phyloP scores from a whole-genome alignment of 2,797 vertebrate species.

The Limnodromus scolopaceus region DNA sequence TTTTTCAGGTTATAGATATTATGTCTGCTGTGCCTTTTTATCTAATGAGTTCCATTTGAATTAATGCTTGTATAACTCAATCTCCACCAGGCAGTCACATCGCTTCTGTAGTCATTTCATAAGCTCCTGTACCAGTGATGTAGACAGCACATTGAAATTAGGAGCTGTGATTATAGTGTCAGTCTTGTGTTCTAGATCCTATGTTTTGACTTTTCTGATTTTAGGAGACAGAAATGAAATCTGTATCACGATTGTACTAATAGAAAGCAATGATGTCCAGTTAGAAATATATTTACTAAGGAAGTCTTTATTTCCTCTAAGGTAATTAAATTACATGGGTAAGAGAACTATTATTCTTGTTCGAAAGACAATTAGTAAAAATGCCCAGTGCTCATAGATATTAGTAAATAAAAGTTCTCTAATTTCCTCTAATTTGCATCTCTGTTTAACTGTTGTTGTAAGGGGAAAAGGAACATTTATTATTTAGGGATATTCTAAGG shows the following conservation, averaged over 20 bases:
- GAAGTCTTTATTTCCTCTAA: neutral
- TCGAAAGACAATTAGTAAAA: neutral
- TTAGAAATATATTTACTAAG: neutral
- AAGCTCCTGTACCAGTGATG: neutral
- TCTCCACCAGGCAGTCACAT: constrained; percentile 45
- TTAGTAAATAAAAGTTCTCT: neutral
- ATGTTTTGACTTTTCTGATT: neutral
- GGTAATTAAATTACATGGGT: neutral
- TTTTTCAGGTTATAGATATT: neutral
- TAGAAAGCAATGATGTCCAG: neutral
- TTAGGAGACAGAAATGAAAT: neutral
- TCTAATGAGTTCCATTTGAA: constrained; percentile 46
- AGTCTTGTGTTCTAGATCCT: neutral
- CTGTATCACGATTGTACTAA: neutral
- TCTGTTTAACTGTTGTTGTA: neutral
- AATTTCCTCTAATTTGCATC: neutral
- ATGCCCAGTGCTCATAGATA: neutral
- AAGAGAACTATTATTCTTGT: neutral
- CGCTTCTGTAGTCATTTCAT: neutral
- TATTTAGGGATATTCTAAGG: neutral
- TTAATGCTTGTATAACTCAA: constrained; percentile 20
- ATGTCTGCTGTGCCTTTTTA: constrained; percentile 10
- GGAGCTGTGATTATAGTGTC: neutral
- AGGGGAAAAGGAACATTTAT: neutral
- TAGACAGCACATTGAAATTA: constrained; percentile 22